Conservation (phyloP, 1,140 invertebrate species). For the Scaptomyza montana region DNA sequence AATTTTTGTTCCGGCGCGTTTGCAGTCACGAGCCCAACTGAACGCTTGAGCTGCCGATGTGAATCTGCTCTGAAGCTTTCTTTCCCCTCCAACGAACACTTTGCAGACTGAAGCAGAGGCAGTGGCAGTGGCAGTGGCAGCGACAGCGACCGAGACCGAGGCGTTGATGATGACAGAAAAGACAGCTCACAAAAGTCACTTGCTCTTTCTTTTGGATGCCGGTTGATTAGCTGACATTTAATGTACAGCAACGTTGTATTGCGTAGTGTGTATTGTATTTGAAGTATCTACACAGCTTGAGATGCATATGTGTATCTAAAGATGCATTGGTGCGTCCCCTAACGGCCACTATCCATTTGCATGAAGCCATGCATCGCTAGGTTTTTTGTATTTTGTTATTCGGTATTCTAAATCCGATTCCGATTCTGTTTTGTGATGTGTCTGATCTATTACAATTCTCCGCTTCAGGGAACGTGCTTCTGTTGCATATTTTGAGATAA, state of each 20-base stretch:
- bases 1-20: constrained; percentile 25
- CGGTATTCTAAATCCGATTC: constrained; percentile 61
- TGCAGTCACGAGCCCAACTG: constrained; percentile 30
- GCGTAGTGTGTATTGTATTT: constrained; percentile 3
- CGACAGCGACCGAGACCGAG: constrained; percentile 14
- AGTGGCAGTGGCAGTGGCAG: neutral
- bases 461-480: constrained; percentile 79
- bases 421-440: constrained; percentile 7
- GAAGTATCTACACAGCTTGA: constrained; percentile 8
- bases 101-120: neutral
- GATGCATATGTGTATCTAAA: constrained; percentile 21
- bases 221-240: constrained; percentile 68
- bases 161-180: constrained; percentile 16
- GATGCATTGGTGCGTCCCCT: constrained; percentile 40
- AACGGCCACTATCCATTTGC: constrained; percentile 49
- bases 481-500: constrained; percentile 77
- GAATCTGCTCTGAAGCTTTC: constrained; percentile 23
- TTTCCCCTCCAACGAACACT: constrained; percentile 1
- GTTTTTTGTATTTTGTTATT: constrained; percentile 23
- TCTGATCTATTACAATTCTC: constrained; percentile 75
- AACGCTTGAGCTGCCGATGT: constrained; percentile 43
- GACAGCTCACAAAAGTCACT: constrained; percentile 40
- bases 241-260: constrained; percentile 35
- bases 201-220: constrained; percentile 51
- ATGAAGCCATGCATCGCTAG: constrained; percentile 73